These are phyloP conservation scores for Stictocephala bisonia DNA, from an alignment of 2,888 invertebrate genomes.

Conservation along the genomic window DNA sequence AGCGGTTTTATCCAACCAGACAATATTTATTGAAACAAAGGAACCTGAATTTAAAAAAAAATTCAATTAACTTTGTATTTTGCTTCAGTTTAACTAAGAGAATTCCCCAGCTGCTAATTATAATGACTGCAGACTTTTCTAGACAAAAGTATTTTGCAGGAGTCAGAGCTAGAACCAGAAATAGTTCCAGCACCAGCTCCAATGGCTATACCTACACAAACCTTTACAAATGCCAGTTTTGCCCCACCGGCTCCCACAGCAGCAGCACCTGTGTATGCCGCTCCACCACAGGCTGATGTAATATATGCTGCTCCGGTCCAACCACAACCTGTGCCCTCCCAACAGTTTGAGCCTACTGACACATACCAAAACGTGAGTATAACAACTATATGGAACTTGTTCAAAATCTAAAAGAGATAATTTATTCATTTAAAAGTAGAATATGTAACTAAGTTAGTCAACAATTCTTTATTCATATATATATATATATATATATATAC, in stretches of 20 bases:
- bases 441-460: too few species aligned
- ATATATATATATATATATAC: too few species aligned
- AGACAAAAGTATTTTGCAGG: conserved; percentile 83
- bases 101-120: background rate
- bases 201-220: conserved; percentile 78
- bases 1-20: too few species aligned
- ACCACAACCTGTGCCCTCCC: conserved; percentile 46
- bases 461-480: too few species aligned
- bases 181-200: conserved; percentile 50
- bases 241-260: conserved; percentile 63
- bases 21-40: too few species aligned
- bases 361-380: background rate
- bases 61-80: too few species aligned
- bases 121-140: too few species aligned
- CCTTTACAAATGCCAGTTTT: conserved; percentile 87
- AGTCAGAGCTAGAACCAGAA: conserved; percentile 87
- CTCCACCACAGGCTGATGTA: background rate
- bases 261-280: background rate
- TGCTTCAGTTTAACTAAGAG: too few species aligned
- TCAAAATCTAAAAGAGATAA: too few species aligned
- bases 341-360: background rate
- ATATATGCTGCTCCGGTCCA: conserved; percentile 5
- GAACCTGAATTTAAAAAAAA: too few species aligned
- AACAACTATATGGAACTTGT: too few species aligned
- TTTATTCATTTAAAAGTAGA: too few species aligned